Evolutionary conservation across 2,888 invertebrate genomes (phyloP), one percentile per base, ranked within the genome.

Genomic region (Agrypnus murinus): DNA sequence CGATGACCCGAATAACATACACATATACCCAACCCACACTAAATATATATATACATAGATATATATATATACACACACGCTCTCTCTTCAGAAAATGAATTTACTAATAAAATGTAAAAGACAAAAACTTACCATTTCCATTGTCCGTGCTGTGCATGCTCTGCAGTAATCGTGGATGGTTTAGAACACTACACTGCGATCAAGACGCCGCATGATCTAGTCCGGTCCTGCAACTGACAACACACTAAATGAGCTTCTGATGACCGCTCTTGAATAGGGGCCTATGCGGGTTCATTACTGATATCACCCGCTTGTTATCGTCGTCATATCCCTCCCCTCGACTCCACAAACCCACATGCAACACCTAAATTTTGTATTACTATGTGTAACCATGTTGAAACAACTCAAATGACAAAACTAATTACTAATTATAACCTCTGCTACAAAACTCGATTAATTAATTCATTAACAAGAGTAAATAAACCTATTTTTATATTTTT

Each of bases 131-230:
- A 86, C 86, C 86, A 79, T 84, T 79, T 76, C 84, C 86, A 86
- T 86, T 86, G 79, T 86, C 86, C 78, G 86, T 86, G 81, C 85
- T 86, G 84, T 86, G 86, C 86, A 86, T 86, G 83, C 81, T 82
- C 67, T 14, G 83, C 48, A 81, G 81, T 79, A 77, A 73, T 77
- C 66, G 65, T 72, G 69, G 71, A 71, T 73, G 66, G 48, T 72
- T 78, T 76, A 78, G 74, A 77, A 77, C 73, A 73, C 75, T 75
- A 73, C 71, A 72, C 71, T 74, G 73, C 77, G 77, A 74, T 78
- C 75, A 77, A 78, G 78, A 74, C 81, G 81, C 79, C 81, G 78
- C 82, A 82, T 81, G 77, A 78, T 81, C 77, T 74, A 77, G 74
- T 79, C 79, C 77, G 76, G 74, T 71, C 77, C 78, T 77, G 77